Percentiles rank a stretch among this genome's conserved stretches.
Evolutionary conservation across 2,888 invertebrate species (phyloP).

Genomic region (Polia nebulosa): DNA sequence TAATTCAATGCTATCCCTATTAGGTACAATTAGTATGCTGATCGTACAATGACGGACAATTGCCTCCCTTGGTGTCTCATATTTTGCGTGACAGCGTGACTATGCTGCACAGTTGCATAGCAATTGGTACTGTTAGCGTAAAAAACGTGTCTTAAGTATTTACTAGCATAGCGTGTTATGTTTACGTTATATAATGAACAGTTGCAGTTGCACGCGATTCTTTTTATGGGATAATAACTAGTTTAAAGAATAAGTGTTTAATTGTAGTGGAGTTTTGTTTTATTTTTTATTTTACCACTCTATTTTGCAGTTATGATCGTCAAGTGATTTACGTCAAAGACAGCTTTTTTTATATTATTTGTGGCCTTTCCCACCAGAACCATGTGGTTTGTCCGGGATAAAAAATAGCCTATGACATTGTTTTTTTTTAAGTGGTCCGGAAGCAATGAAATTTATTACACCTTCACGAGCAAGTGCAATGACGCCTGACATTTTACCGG

Average conservation of each 20-base stretch:
- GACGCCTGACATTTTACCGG: conserved; percentile 21
- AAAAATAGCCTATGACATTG: no score
- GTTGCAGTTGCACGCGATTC: conserved; percentile 22
- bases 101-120: neutral
- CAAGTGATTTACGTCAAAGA: neutral
- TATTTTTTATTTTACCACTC: neutral
- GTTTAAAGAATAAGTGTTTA: no score
- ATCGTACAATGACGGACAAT: conserved; percentile 37
- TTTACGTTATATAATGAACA: conserved; percentile 12
- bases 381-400: no score
- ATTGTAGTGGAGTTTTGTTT: no score
- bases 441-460: conserved; percentile 6
- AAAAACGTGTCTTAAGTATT: neutral
- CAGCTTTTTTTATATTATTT: neutral
- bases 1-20: conserved; percentile 43
- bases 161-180: neutral
- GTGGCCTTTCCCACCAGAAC: no score
- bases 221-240: conserved; percentile 11
- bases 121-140: neutral
- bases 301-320: neutral
- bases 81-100: conserved; percentile 22
- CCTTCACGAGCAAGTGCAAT: conserved; percentile 9
- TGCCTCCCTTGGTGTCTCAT: conserved; percentile 33
- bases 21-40: conserved; percentile 48
- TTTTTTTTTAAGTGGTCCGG: neutral